phyloP scores from a whole-genome alignment of 2,888 invertebrate genomes.

The Hirtodrosophila cameraria region DNA sequence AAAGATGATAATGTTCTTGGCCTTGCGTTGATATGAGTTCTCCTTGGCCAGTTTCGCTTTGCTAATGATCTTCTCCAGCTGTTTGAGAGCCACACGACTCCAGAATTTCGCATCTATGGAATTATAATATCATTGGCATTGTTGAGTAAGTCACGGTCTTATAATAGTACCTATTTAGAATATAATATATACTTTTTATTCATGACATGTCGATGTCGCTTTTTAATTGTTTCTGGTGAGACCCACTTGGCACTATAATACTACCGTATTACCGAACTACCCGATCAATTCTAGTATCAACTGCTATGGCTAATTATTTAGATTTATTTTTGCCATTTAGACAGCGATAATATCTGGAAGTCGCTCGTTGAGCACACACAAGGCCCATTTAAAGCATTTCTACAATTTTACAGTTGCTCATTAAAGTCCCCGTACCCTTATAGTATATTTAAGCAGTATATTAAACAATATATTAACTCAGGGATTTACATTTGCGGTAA shows the following conservation, averaged over 20 bases:
- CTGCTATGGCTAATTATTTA: constrained; percentile 51
- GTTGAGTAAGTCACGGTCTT: constrained; percentile 30
- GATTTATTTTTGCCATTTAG: constrained; percentile 40
- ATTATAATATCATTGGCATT: neutral
- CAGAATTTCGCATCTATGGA: constrained; percentile 80
- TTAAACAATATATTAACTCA: too few species aligned
- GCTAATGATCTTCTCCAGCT: constrained; percentile 83
- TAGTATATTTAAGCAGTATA: too few species aligned
- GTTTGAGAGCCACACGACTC: constrained; percentile 70
- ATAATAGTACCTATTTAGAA: neutral
- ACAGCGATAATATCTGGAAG: constrained; percentile 30
- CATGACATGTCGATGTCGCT: constrained; percentile 10
- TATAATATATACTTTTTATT: neutral
- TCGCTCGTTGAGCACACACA: constrained; percentile 50
- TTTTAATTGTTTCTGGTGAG: constrained; percentile 54
- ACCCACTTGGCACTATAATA: constrained; percentile 55
- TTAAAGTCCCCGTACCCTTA: too few species aligned
- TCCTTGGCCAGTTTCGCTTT: constrained; percentile 83
- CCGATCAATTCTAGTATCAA: constrained; percentile 46
- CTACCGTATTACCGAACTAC: constrained; percentile 10
- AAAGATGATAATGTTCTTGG: constrained; percentile 88
- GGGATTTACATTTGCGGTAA: too few species aligned
- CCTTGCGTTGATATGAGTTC: constrained; percentile 77
- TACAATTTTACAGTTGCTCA: too few species aligned
- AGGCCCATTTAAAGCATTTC: constrained; percentile 33